phyloP scores from a whole-genome alignment of 2,888 invertebrate species.

The Synanthedon andrenaeformis region DNA sequence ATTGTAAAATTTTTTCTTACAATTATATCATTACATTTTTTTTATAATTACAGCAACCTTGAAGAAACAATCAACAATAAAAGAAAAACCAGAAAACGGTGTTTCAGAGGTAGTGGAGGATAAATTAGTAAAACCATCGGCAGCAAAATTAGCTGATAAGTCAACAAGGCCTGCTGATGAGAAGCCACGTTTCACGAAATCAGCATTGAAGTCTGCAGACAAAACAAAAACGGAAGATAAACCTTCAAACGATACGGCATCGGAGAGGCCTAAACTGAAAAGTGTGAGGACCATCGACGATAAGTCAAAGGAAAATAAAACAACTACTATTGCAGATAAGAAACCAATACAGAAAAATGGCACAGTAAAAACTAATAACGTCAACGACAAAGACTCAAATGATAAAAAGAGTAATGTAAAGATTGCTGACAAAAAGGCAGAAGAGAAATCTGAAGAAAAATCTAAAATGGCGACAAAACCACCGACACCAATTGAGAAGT shows the following conservation, averaged over 20 bases:
- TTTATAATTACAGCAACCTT: slow-evolving; percentile 41
- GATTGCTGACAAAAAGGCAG: slow-evolving; percentile 19
- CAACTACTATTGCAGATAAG: slow-evolving; percentile 1
- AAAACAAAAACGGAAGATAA: slow-evolving; percentile 29
- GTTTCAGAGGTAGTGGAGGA: slow-evolving; percentile 43
- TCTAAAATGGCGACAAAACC: slow-evolving; percentile 61
- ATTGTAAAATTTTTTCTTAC: too few relatives aligned
- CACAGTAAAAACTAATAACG: slow-evolving; percentile 8
- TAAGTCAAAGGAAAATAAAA: slow-evolving; percentile 40
- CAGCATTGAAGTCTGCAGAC: slow-evolving; percentile 25
- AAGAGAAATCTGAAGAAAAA: slow-evolving; percentile 37
- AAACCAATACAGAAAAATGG: neutral
- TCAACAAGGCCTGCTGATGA: slow-evolving; percentile 36
- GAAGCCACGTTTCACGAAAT: slow-evolving; percentile 47
- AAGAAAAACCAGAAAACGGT: slow-evolving; percentile 50
- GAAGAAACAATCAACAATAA: slow-evolving; percentile 59
- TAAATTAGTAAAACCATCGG: slow-evolving; percentile 53
- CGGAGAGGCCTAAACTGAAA: slow-evolving; percentile 42
- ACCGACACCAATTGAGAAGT: slow-evolving; percentile 46
- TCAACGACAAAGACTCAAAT: slow-evolving; percentile 23
- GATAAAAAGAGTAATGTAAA: slow-evolving; percentile 18
- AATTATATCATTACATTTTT: too few relatives aligned
- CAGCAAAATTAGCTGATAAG: slow-evolving; percentile 47
- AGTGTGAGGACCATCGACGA: slow-evolving; percentile 57
- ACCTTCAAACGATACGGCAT: slow-evolving; percentile 22